These are phyloP conservation scores for Brenthis ino DNA, from an alignment of 2,888 invertebrate species.

Conservation along the genomic window DNA sequence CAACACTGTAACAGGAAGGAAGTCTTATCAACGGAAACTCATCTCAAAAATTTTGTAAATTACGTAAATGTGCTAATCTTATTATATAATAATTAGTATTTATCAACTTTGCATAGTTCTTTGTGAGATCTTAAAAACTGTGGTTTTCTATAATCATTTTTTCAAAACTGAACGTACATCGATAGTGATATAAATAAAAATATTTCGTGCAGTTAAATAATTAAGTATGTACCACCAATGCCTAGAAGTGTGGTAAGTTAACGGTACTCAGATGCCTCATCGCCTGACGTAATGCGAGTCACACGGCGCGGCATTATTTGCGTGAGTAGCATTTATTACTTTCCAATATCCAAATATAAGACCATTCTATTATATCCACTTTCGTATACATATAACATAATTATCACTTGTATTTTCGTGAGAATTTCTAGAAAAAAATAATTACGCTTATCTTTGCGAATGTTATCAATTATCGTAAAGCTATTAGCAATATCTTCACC, in stretches of 20 bases:
- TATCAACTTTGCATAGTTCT: no score
- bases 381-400: no score
- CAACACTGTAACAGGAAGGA: constrained; percentile 59
- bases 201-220: constrained; percentile 1
- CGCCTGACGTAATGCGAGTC: constrained; percentile 35
- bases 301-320: constrained; percentile 33
- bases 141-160: no score
- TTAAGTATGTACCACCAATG: constrained; percentile 6
- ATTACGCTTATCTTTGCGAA: no score
- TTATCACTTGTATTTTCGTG: no score
- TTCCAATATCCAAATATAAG: constrained; percentile 36
- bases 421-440: no score
- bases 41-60: constrained; percentile 45
- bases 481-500: no score
- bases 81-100: not conserved
- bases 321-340: constrained; percentile 38
- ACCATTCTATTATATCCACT: constrained; percentile 1
- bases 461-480: no score
- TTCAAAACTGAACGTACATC: not conserved
- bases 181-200: not conserved
- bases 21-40: constrained; percentile 68
- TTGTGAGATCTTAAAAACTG: no score
- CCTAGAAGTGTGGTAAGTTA: constrained; percentile 34
- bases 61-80: constrained; percentile 43
- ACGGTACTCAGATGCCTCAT: constrained; percentile 43